These are phyloP conservation scores for Syncerus caffer DNA, from an alignment of 2,797 vertebrate genomes.

Conservation along the genomic window DNA sequence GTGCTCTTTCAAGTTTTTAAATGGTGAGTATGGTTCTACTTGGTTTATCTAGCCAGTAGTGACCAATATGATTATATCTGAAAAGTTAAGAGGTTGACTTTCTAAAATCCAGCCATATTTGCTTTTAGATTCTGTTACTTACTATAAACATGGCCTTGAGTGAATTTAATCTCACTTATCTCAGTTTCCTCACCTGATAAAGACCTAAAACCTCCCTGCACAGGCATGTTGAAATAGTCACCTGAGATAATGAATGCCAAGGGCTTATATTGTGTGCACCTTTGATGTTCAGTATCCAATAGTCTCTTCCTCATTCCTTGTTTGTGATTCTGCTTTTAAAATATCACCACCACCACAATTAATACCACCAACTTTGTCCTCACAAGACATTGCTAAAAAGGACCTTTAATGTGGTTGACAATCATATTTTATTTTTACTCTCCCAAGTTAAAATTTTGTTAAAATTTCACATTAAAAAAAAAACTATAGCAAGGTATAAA, in stretches of 20 bases:
- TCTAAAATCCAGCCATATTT: neutral
- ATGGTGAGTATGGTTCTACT: neutral
- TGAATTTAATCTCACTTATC: neutral
- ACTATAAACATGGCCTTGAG: neutral
- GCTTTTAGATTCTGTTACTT: neutral
- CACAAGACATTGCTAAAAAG: neutral
- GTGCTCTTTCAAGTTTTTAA: neutral
- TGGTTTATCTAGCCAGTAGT: neutral
- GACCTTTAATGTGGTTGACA: neutral
- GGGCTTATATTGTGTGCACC: neutral
- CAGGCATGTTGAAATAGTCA: neutral
- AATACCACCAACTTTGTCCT: neutral
- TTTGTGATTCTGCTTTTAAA: neutral
- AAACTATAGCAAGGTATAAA: conserved; percentile 74
- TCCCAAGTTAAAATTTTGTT: conserved; percentile 58
- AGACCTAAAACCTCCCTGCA: neutral
- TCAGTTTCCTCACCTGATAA: neutral
- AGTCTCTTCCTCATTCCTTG: neutral
- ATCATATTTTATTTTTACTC: conserved; percentile 50
- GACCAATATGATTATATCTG: neutral
- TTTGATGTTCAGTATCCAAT: neutral
- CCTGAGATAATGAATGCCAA: neutral
- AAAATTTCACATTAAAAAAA: conserved; percentile 61
- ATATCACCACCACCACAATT: neutral
- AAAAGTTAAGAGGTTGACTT: neutral